Percentiles rank a stretch among this genome's conserved stretches.
phyloP scores from a whole-genome alignment of 2,797 vertebrate genomes.

The Iguana delicatissima region DNA sequence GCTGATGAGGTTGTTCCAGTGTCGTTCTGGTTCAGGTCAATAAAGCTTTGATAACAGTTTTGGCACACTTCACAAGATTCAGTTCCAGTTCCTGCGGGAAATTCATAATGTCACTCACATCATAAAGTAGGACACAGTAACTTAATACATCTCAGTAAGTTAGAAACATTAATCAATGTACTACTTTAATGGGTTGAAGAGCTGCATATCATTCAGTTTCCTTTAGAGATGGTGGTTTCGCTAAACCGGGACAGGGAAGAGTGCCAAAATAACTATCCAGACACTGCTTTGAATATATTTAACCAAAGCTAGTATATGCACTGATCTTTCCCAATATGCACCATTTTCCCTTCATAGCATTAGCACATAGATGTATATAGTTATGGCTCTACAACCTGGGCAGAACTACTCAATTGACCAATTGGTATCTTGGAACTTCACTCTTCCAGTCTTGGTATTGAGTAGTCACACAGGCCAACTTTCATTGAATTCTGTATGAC shows the following conservation, averaged over 20 bases:
- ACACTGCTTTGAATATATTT: neutral
- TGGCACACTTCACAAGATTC: neutral
- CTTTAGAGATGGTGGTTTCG: neutral
- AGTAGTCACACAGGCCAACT: neutral
- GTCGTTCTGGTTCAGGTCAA: neutral
- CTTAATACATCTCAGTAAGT: neutral
- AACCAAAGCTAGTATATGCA: neutral
- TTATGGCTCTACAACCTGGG: neutral
- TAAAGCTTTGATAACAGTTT: slow-evolving; percentile 1
- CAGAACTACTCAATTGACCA: neutral
- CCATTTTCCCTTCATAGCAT: neutral
- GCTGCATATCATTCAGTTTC: neutral
- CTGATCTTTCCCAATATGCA: neutral
- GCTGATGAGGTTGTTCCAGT: neutral
- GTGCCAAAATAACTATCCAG: neutral
- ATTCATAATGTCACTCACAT: neutral
- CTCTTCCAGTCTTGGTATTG: neutral
- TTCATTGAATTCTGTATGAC: neutral
- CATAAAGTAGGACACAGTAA: neutral
- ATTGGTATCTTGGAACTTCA: neutral
- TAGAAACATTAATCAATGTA: neutral
- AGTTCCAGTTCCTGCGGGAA: neutral
- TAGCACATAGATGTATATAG: neutral
- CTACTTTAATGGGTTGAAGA: neutral
- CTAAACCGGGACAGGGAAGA: neutral